These are phyloP conservation scores for Solenopsis invicta DNA, from an alignment of 1,140 invertebrate genomes.

Conservation along the genomic window DNA sequence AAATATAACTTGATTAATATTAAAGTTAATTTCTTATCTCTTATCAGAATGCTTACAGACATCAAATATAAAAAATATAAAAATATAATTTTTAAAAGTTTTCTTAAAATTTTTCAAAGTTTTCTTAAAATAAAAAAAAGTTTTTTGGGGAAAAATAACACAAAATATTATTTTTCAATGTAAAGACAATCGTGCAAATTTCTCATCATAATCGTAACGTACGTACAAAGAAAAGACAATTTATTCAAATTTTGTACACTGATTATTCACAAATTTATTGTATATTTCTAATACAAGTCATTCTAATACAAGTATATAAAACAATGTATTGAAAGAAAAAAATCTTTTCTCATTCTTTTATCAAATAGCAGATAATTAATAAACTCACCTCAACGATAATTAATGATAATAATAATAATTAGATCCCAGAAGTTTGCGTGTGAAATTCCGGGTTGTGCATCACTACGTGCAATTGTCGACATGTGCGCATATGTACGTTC, in stretches of 20 bases:
- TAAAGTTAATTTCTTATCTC: background rate
- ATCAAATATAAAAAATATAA: background rate
- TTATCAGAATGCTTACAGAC: background rate
- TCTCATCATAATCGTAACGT: background rate
- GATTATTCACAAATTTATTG: background rate
- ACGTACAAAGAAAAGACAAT: background rate
- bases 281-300: background rate
- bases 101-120: background rate
- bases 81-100: too few species aligned
- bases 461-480: too few species aligned
- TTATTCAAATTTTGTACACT: background rate
- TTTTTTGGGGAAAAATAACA: background rate
- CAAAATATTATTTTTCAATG: background rate
- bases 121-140: too few species aligned
- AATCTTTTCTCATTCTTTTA: background rate
- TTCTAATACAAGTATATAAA: background rate
- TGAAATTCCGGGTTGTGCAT: too few species aligned
- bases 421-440: too few species aligned
- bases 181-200: background rate
- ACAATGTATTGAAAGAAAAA: background rate
- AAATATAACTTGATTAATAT: background rate
- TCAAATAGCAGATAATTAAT: background rate
- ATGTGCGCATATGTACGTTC: too few species aligned
- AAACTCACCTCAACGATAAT: too few species aligned
- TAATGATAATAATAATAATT: too few species aligned